Evolutionary conservation across 2,113 vertebrate species (phyloP).

Genomic region (Tetraodon nigroviridis): DNA sequence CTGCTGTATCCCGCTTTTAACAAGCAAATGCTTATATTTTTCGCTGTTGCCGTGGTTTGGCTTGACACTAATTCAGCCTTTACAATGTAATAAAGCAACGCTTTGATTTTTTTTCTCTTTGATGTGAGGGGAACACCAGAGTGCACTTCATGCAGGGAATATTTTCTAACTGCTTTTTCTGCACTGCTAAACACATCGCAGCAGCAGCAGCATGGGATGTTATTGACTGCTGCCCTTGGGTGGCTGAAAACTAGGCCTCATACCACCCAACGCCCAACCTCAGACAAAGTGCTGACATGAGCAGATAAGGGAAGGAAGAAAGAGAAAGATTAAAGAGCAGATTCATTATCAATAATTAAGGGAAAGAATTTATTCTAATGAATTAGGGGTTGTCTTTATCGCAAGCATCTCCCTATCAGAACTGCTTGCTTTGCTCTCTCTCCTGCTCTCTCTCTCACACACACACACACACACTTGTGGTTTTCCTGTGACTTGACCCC

Average conservation of each 20-base stretch:
- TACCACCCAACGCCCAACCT: conserved; percentile 62
- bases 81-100: not conserved
- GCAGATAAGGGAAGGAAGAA: conserved; percentile 66
- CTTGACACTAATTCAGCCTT: not conserved
- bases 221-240: conserved; percentile 69
- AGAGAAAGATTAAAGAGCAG: conserved; percentile 70
- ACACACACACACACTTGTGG: conserved; percentile 12
- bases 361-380: conserved; percentile 72
- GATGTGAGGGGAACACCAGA: conserved; percentile 9
- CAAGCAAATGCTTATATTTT: not conserved
- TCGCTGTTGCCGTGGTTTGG: not conserved
- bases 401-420: conserved; percentile 54
- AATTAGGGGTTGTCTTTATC: conserved; percentile 68
- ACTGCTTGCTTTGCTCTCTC: conserved; percentile 22
- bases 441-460: conserved; percentile 1
- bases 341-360: conserved; percentile 77
- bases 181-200: not conserved
- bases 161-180: conserved; percentile 18
- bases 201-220: conserved; percentile 43
- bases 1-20: conserved; percentile 1
- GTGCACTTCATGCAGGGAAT: conserved; percentile 24
- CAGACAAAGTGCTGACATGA: conserved; percentile 69
- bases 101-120: not conserved
- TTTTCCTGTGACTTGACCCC: conserved; percentile 53
- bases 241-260: conserved; percentile 61